Evolutionary conservation across 2,797 vertebrate genomes (phyloP), one percentile per base, ranked within the genome.

Genomic region (Lagodon rhomboides): DNA sequence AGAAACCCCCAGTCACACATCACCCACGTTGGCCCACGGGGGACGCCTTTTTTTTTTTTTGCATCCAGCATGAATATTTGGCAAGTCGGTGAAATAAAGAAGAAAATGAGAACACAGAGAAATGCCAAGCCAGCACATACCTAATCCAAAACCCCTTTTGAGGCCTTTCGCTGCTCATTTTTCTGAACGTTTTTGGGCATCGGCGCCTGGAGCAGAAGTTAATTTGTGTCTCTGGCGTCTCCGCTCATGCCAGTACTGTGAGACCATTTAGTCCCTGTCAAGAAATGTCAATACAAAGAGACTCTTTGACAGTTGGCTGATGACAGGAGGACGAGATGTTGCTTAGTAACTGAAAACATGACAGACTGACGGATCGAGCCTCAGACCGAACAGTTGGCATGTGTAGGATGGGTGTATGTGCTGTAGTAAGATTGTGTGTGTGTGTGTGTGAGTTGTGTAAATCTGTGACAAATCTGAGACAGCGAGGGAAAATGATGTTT

Each of bases 311-410:
- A 88, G 88, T 60, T 84, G 84, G 80, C 70, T 38, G 74, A 81
- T 59, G 70, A 85, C 68, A 73, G 69, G 71, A 87, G 78, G 85
- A 88, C 75, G 88, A 80, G 64, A 85, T 66, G 90, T 92, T 92
- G 91, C 93, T 82, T 85, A 69, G 92, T 78, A 90, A 94, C 91
- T 5, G 4, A 73, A 68, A 91, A 79, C 68, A 84, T 84, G 90
- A 91, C 90, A 91, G 90, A 88, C 88, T 82, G 83, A 82, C 68
- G 63, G 87, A 83, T 87, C 44, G 43, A 75, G 75, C 84, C 62
- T 86, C 75, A 87, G 80, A 78, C 71, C 10, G 63, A 92, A 77
- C 90, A 91, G 87, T 89, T 91, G 89, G 90, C 20, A 71, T 50
- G 75, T 90, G 91, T 89, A 67, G 91, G 88, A 86, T 22, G 91